These are phyloP conservation scores for Medauroidea extradentata DNA, from an alignment of 1,140 invertebrate species.

Conservation along the genomic window DNA sequence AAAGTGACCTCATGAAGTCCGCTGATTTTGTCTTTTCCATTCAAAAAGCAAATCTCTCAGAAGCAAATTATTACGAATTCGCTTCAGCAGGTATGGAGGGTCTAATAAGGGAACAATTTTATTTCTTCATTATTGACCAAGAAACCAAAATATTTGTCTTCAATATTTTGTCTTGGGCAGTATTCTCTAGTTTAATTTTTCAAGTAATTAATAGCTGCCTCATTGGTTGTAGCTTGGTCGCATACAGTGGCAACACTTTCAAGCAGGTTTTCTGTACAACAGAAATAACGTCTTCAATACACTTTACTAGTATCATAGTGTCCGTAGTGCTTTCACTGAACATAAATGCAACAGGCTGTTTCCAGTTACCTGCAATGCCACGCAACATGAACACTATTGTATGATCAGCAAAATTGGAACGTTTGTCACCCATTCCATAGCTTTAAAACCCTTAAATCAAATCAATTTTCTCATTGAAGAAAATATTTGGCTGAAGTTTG, in stretches of 20 bases:
- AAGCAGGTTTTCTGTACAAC: background rate
- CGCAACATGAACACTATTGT: conserved; percentile 23
- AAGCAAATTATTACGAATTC: conserved; percentile 4
- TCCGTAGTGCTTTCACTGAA: conserved; percentile 1
- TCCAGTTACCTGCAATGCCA: conserved; percentile 21
- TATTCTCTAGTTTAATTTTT: background rate
- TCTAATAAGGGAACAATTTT: conserved; percentile 14
- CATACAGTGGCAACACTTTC: conserved; percentile 6
- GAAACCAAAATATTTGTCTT: background rate
- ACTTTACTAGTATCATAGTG: background rate
- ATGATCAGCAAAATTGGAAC: conserved; percentile 21
- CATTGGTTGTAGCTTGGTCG: conserved; percentile 14
- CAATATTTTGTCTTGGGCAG: background rate
- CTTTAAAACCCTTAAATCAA: conserved; percentile 23
- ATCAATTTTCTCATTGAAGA: conserved; percentile 15
- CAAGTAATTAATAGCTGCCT: background rate
- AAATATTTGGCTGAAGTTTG: background rate
- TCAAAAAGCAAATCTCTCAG: no score
- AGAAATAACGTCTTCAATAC: conserved; percentile 10
- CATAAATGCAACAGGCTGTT: conserved; percentile 18
- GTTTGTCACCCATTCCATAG: conserved; percentile 8
- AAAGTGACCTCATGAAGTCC: no score
- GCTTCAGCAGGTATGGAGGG: conserved; percentile 14
- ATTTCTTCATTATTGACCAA: conserved; percentile 6
- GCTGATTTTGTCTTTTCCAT: no score